Conservation (phyloP, 2,113 vertebrate species). For the Aspiorhynchus laticeps region DNA sequence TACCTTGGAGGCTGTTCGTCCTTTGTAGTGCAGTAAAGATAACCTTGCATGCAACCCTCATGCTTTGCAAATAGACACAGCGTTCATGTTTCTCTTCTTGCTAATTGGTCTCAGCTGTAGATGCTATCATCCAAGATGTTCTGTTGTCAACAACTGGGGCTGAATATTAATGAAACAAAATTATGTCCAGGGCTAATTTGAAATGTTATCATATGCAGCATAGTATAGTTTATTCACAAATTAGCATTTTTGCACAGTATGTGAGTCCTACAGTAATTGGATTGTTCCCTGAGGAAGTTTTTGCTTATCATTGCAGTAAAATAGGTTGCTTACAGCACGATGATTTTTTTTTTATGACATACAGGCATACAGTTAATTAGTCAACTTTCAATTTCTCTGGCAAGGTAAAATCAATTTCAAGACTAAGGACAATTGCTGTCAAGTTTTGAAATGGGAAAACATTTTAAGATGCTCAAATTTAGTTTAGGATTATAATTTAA, state of each 20-base stretch:
- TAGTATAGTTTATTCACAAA: background rate
- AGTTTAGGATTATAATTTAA: background rate
- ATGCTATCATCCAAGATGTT: constrained; percentile 20
- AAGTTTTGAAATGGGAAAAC: background rate
- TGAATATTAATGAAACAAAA: constrained; percentile 30
- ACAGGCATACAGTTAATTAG: background rate
- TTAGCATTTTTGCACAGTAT: background rate
- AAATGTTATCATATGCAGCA: background rate
- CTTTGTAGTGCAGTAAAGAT: background rate
- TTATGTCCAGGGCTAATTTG: background rate
- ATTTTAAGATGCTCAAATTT: background rate
- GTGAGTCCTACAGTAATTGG: background rate
- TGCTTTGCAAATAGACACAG: background rate
- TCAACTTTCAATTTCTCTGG: background rate
- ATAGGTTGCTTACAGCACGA: too few relatives aligned
- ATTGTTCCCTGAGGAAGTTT: background rate
- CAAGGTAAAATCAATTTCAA: background rate
- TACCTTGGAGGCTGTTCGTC: background rate
- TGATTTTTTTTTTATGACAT: background rate
- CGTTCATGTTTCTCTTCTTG: background rate
- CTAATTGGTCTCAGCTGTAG: constrained; percentile 43
- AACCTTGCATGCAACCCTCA: constrained; percentile 23
- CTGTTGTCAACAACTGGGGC: constrained; percentile 6
- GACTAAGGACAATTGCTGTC: background rate
- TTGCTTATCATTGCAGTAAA: background rate